phyloP scores from a whole-genome alignment of 2,113 vertebrate genomes.

The Osmerus eperlanus region DNA sequence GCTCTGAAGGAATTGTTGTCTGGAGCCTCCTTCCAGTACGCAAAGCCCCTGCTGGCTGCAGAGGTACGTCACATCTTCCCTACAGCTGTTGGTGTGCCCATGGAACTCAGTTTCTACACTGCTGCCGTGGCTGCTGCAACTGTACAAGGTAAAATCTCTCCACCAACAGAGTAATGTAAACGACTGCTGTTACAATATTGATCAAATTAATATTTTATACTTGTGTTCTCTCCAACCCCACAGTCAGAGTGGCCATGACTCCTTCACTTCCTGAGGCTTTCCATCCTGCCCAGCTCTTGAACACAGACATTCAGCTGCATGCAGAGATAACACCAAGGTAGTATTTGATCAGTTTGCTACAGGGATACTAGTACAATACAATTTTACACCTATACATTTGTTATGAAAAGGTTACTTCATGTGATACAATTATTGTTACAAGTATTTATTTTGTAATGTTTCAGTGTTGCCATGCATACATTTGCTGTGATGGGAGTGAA shows the following conservation, averaged over 20 bases:
- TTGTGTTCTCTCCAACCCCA: background rate
- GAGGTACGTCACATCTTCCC: slow-evolving; percentile 72
- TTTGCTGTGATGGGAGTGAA: slow-evolving; percentile 78
- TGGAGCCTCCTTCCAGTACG: slow-evolving; percentile 50
- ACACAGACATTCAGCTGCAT: slow-evolving; percentile 53
- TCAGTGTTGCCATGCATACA: slow-evolving; percentile 65
- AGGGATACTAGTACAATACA: no score
- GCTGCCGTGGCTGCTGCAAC: slow-evolving; percentile 63
- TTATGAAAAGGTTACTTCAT: background rate
- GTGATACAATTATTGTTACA: slow-evolving; percentile 6
- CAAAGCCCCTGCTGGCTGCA: slow-evolving; percentile 65
- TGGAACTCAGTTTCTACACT: slow-evolving; percentile 70
- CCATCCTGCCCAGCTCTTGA: slow-evolving; percentile 49
- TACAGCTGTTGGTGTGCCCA: slow-evolving; percentile 71
- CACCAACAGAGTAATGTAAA: background rate
- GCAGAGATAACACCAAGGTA: slow-evolving; percentile 69
- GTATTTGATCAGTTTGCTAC: no score
- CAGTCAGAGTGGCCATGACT: slow-evolving; percentile 53
- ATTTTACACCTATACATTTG: background rate
- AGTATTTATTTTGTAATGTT: slow-evolving; percentile 19
- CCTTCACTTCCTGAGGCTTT: slow-evolving; percentile 59
- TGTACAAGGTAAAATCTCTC: slow-evolving; percentile 51
- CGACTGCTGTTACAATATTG: background rate
- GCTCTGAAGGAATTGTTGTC: slow-evolving; percentile 44
- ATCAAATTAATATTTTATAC: background rate